A percentile compares a stretch with the other conserved stretches of the same genome.
Evolutionary conservation across 2,113 vertebrate genomes (phyloP).

Genomic region (Chamaetylas fuelleborni): DNA sequence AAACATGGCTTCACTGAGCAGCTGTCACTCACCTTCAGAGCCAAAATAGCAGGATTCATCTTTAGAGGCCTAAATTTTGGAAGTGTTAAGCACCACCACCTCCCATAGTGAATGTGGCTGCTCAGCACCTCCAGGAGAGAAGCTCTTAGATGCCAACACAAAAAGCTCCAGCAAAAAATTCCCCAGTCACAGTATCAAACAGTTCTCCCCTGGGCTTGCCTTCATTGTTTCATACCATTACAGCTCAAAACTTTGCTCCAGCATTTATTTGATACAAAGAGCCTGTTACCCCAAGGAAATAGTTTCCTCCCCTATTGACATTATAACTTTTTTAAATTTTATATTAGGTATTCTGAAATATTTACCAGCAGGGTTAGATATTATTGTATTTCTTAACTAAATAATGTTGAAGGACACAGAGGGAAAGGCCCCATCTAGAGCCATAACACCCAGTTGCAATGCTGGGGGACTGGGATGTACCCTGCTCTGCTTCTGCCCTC

Average conservation of each 20-base stretch:
- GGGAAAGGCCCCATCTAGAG: background rate
- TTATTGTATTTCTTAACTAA: background rate
- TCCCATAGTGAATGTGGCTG: background rate
- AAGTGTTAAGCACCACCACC: background rate
- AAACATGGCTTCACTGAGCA: background rate
- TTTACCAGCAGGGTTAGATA: background rate
- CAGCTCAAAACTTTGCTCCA: background rate
- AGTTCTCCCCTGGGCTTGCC: background rate
- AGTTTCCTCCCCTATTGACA: background rate
- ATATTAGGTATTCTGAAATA: background rate
- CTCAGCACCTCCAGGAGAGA: background rate
- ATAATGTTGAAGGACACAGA: background rate
- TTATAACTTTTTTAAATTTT: conserved; percentile 29
- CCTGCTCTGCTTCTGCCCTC: background rate
- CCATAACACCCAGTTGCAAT: background rate
- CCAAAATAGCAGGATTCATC: background rate
- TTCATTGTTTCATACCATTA: background rate
- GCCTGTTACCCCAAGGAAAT: background rate
- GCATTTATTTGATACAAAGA: background rate
- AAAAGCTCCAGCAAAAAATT: background rate
- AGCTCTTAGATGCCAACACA: background rate
- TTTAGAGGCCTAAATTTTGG: background rate
- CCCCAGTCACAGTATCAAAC: background rate
- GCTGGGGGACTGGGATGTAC: background rate
- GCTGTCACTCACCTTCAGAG: background rate